phyloP scores from a whole-genome alignment of 2,888 invertebrate genomes.

The Rugalucina vietnamica region DNA sequence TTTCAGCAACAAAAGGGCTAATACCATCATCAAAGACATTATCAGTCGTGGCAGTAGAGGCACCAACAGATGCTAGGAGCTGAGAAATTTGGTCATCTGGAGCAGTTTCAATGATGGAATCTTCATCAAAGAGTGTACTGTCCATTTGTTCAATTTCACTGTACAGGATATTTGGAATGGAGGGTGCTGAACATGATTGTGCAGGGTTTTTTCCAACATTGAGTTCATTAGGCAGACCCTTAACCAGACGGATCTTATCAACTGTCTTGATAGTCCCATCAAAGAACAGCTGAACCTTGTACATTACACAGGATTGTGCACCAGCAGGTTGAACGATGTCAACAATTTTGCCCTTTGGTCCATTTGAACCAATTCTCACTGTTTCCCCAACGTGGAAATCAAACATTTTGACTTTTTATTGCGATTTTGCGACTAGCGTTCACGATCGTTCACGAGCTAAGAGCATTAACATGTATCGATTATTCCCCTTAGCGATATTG shows the following conservation, averaged over 20 bases:
- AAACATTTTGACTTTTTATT: no score
- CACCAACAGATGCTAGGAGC: neutral
- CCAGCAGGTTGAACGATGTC: neutral
- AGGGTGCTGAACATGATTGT: neutral
- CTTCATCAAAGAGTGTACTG: neutral
- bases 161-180: neutral
- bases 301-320: neutral
- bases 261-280: neutral
- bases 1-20: no score
- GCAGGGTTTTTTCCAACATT: neutral
- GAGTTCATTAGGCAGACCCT: neutral
- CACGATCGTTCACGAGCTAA: no score
- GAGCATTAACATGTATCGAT: no score
- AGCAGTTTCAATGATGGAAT: neutral
- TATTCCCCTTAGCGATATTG: no score
- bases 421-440: no score
- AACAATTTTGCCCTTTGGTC: neutral
- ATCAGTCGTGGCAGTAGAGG: neutral
- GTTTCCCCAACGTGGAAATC: no score
- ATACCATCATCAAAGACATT: no score
- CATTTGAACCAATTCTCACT: neutral
- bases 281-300: neutral
- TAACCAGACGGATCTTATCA: neutral
- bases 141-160: neutral
- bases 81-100: neutral